Conservation (phyloP, 2,113 vertebrate species). For the Eulemur rufifrons region DNA sequence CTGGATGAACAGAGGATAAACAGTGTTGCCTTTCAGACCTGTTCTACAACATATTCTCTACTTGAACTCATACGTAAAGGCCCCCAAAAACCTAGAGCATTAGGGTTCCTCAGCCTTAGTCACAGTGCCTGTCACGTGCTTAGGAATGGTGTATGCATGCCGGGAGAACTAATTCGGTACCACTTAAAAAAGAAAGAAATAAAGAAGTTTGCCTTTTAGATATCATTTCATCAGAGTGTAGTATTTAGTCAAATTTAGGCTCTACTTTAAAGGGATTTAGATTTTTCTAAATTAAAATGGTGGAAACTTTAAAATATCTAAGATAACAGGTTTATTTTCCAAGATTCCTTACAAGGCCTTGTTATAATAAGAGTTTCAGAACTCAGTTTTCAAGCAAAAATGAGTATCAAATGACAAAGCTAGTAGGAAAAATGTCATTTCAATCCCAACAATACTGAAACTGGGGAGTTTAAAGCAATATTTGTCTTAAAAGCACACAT, state of each 20-base stretch:
- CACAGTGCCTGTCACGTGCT: background rate
- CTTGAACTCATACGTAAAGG: constrained; percentile 4
- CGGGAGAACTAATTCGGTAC: background rate
- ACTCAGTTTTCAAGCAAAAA: background rate
- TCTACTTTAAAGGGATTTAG: background rate
- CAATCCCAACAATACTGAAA: background rate
- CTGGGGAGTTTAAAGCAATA: background rate
- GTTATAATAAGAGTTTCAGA: background rate
- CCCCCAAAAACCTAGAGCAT: background rate
- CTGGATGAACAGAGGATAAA: constrained; percentile 66
- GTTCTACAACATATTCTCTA: constrained; percentile 56
- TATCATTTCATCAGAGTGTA: background rate
- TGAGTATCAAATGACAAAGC: background rate
- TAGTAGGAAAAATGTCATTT: background rate
- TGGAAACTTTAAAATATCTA: background rate
- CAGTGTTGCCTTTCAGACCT: constrained; percentile 62
- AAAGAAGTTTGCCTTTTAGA: background rate
- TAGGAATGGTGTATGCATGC: background rate
- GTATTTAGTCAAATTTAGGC: background rate
- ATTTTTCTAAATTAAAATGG: background rate
- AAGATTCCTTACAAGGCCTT: background rate
- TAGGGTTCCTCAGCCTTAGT: background rate
- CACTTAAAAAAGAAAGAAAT: background rate
- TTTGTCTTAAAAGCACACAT: background rate
- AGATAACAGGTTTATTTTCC: background rate